Base-by-base conservation (phyloP, 2,113 vertebrate genomes). In the Clarias macrocephalus region DNA sequence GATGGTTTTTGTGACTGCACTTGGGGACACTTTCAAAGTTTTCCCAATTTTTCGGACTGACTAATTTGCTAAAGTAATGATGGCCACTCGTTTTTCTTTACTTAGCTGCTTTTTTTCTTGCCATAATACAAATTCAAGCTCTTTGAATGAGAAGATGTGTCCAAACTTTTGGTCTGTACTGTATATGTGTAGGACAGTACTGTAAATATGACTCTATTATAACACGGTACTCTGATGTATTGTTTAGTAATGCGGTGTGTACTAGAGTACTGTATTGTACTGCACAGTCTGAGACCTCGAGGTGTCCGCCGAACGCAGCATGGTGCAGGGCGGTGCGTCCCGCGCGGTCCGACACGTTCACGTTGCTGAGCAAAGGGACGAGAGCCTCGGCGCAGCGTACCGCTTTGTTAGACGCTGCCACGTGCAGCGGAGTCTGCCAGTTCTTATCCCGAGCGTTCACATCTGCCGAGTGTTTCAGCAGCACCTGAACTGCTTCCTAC, bases 371-470 rank as follows among this genome's bases (percentile, higher is more conserved):
- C 90, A 97, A 95, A 75, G 98, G 98, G 42, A 99, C 97, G 82
- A 99, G 94, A 80, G 97, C 98, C 94, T 99, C 98, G 0, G 98
- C 98, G 23, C 98, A 99, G 92, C 97, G 97, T 75, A 99, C 97
- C 23, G 98, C 98, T 94, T 98, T 99, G 87, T 99, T 99, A 88
- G 98, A 97, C 54, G 97, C 98, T 30, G 98, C 98, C 88, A 99
- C 97, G 91, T 99, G 98, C 75, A 99, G 93, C 12, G 98, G 98
- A 25, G 98, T 99, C 95, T 99, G 98, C 98, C 98, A 99, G 91
- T 99, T 99, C 94, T 99, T 99, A 91, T 99, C 98, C 90, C 98
- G 95, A 76, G 98, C 98, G 79, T 99, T 99, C 80, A 99, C 98
- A 86, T 99, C 98, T 0, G 97, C 97, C 57, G 98, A 99, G 94